A percentile compares a stretch with the other conserved stretches of the same genome.
Conservation (phyloP, 2,113 vertebrate species). For the Ancistrus triradiatus region DNA sequence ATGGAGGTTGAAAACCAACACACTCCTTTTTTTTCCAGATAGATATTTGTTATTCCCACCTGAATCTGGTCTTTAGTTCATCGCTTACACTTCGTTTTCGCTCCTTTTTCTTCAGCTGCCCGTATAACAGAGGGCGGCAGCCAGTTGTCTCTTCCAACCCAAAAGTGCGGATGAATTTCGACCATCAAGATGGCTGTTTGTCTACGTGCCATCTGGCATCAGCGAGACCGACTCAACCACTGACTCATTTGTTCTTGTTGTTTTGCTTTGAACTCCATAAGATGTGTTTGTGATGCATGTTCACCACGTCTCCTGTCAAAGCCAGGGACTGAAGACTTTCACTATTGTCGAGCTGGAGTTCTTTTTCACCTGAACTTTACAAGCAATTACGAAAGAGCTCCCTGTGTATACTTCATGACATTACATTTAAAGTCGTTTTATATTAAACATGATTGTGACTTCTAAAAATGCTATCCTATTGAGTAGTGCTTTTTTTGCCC, state of each 20-base stretch:
- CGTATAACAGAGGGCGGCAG: constrained; percentile 60
- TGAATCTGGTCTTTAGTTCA: constrained; percentile 61
- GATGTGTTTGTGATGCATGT: constrained; percentile 70
- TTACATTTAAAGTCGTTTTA: constrained; percentile 72
- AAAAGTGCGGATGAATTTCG: constrained; percentile 70
- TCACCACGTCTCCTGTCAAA: constrained; percentile 66
- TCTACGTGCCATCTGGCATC: constrained; percentile 61
- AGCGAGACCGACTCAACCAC: constrained; percentile 55
- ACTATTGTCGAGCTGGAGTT: constrained; percentile 47
- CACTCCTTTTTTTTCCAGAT: constrained; percentile 31
- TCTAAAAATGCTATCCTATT: constrained; percentile 58
- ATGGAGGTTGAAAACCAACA: constrained; percentile 35
- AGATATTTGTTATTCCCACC: constrained; percentile 55
- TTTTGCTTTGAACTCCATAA: constrained; percentile 47
- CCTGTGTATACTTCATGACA: constrained; percentile 57
- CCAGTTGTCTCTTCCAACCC: constrained; percentile 58
- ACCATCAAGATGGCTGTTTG: constrained; percentile 65
- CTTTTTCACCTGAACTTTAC: constrained; percentile 47
- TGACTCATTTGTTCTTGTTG: constrained; percentile 47
- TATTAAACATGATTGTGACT: constrained; percentile 77
- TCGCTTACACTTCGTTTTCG: constrained; percentile 70
- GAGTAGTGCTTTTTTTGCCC: constrained; percentile 34
- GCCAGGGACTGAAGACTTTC: constrained; percentile 53
- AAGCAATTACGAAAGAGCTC: constrained; percentile 53
- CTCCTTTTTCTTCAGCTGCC: constrained; percentile 73